These are phyloP conservation scores for Calosoma granatense DNA, from an alignment of 1,140 invertebrate species.

Conservation along the genomic window DNA sequence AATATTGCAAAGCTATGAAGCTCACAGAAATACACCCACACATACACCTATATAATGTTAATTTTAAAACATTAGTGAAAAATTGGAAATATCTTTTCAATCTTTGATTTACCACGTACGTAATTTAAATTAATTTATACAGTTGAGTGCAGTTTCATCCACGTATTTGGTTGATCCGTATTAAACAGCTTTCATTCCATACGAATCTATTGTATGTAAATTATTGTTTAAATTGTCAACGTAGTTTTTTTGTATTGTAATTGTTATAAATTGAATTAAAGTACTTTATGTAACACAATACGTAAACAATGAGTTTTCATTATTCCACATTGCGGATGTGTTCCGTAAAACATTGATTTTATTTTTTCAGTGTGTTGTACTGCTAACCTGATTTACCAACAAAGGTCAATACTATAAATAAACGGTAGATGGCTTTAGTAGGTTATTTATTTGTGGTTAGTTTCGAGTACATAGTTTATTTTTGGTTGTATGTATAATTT, in stretches of 20 bases:
- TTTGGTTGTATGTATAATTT: background rate
- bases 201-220: constrained; percentile 13
- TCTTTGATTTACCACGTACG: too few relatives aligned
- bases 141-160: too few relatives aligned
- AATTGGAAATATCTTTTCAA: constrained; percentile 9
- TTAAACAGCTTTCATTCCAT: constrained; percentile 12
- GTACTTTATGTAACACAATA: constrained; percentile 11
- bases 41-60: background rate
- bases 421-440: background rate
- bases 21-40: background rate
- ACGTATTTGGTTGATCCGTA: constrained; percentile 9
- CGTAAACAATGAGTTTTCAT: background rate
- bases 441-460: background rate
- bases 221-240: constrained; percentile 10
- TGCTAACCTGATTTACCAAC: too few relatives aligned
- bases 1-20: background rate
- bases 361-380: too few relatives aligned
- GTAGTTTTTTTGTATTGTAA: constrained; percentile 13
- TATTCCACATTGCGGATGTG: too few relatives aligned
- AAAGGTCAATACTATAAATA: too few relatives aligned
- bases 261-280: constrained; percentile 12
- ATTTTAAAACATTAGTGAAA: constrained; percentile 17
- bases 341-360: too few relatives aligned
- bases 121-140: too few relatives aligned
- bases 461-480: background rate